Base-by-base conservation (phyloP, 30 jellyfish, hydroid and myxozoan genomes). In the Catostylus mosaicus region DNA sequence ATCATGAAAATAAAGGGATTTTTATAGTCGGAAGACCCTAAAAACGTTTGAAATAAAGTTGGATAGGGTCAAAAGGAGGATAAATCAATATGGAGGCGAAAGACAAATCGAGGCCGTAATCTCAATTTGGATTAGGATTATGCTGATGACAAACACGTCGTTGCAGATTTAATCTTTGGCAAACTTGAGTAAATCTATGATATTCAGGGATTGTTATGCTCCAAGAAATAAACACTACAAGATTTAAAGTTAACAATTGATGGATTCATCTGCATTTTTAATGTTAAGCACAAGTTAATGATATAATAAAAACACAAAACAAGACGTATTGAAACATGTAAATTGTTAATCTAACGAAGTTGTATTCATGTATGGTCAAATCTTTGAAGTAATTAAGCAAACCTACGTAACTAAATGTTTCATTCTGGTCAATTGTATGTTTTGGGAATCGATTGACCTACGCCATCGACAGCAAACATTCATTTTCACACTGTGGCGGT, bases 71-170 rank as follows among this genome's bases (percentile, higher is more conserved):
- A 52, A 52, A 52, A 52, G 30, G 67, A 52, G 67, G 67, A 10
- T 52, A 52, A 20, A 52, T 52, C 67, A 52, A 52, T n/a, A 52
- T 7, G 67, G 67, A 20, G 29, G 29, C 67, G 67, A 52, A 16
- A 52, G 30, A n/a, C 30, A 6, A 52, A 7, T 10, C 67, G 67
- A 52, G 67, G 67, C 67, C 67, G 67, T 26, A 16, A 52, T n/a
- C 67, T 26, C 3, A 2, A 52, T 52, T 52, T 52, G 67, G 67
- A 52, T 52, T 10, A 52, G 54, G 54, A 40, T 40, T 14, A 40
- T 40, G 54, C 7, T 14, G 14, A 14, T 40, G 54, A 14, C 14
- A 7, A 40, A 40, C 54, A 40, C 14, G 54, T 5, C 54, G 14
- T 40, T 14, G 11, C 11, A 40, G 54, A 40, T 40, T 7, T 14